These are phyloP conservation scores for Subanguina moxae DNA, from an alignment of 1,140 invertebrate genomes.

Conservation along the genomic window DNA sequence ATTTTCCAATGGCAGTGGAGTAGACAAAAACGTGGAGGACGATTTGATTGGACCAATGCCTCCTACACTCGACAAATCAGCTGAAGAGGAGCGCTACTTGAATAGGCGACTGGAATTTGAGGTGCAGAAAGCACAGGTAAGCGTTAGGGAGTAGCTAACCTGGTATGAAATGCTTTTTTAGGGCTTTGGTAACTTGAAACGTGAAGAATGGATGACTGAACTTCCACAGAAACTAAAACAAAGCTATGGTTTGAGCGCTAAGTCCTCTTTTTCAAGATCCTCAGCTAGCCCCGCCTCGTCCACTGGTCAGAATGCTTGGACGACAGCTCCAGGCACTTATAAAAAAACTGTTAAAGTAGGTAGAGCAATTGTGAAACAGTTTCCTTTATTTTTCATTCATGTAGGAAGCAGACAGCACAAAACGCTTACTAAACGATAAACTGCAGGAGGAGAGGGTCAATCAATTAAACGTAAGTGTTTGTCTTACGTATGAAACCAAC, in stretches of 20 bases:
- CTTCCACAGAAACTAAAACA: slow-evolving; percentile 31
- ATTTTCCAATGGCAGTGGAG: not conserved
- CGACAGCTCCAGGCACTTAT: slow-evolving; percentile 1
- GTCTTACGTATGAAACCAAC: too few relatives aligned
- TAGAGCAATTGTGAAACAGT: not conserved
- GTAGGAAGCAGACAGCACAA: slow-evolving; percentile 4
- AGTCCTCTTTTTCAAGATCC: slow-evolving; percentile 24
- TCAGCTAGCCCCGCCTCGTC: slow-evolving; percentile 10
- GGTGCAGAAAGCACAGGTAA: slow-evolving; percentile 20
- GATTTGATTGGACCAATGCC: slow-evolving; percentile 23
- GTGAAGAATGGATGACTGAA: slow-evolving; percentile 41
- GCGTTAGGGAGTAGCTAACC: too few relatives aligned
- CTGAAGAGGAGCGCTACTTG: slow-evolving; percentile 26
- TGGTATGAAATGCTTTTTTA: not conserved
- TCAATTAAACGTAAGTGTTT: not conserved
- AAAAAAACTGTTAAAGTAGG: slow-evolving; percentile 5
- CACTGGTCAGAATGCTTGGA: slow-evolving; percentile 8
- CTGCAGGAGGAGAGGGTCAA: not conserved
- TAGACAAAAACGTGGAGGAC: slow-evolving; percentile 16
- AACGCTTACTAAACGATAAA: not conserved
- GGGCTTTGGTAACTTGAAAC: slow-evolving; percentile 4
- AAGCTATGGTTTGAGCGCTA: slow-evolving; percentile 27
- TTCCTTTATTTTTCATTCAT: slow-evolving; percentile 2
- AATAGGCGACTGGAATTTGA: slow-evolving; percentile 20
- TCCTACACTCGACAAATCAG: slow-evolving; percentile 6